Conservation (phyloP, 2,797 vertebrate genomes). For the Sciurus vulgaris region DNA sequence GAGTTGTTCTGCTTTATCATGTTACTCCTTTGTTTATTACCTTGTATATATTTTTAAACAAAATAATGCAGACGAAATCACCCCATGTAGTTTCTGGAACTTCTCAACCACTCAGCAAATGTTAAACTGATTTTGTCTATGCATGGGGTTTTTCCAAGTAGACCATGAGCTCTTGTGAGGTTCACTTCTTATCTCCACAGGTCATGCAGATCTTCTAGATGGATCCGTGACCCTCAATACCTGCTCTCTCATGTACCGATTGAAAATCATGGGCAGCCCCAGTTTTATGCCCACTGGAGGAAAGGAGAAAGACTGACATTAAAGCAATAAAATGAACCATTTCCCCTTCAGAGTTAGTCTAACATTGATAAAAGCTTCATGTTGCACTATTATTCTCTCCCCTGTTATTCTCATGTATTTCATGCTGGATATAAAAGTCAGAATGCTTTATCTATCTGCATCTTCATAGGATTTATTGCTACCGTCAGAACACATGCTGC, state of each 20-base stretch:
- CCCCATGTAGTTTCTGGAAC: background rate
- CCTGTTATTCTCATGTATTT: slow-evolving; percentile 63
- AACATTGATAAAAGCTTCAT: slow-evolving; percentile 75
- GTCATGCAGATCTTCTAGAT: background rate
- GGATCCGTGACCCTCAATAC: background rate
- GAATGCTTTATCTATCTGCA: slow-evolving; percentile 53
- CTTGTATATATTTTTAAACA: background rate
- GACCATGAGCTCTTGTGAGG: background rate
- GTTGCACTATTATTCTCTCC: slow-evolving; percentile 54
- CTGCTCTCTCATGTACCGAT: background rate
- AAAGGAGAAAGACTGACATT: slow-evolving; percentile 57
- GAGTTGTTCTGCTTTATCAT: background rate
- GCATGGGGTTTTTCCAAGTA: background rate
- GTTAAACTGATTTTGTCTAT: background rate
- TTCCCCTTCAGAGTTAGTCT: slow-evolving; percentile 71
- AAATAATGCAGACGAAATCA: background rate
- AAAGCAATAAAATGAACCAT: slow-evolving; percentile 70
- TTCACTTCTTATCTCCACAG: background rate
- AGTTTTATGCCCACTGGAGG: slow-evolving; percentile 1
- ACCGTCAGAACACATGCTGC: background rate
- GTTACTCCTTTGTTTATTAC: background rate
- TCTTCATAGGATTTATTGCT: slow-evolving; percentile 45
- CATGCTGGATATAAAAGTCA: slow-evolving; percentile 74
- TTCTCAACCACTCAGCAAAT: background rate
- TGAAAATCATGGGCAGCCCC: slow-evolving; percentile 12